Evolutionary conservation across 2,797 vertebrate genomes (phyloP).

Genomic region (Lophius americanus): DNA sequence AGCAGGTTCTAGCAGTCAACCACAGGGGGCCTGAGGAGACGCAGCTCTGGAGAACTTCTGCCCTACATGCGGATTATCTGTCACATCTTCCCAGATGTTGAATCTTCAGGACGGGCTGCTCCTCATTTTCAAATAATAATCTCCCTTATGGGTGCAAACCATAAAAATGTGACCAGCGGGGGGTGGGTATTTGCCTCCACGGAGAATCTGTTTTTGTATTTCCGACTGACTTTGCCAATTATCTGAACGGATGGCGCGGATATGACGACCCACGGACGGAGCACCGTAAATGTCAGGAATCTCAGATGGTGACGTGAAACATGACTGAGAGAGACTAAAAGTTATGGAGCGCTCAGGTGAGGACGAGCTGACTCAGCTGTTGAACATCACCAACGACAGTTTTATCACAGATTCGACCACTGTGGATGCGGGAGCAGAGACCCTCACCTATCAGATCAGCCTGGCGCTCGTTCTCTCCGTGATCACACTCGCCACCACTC

Average conservation of each 20-base stretch:
- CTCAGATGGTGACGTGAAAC: constrained; percentile 16
- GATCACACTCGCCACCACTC: constrained; percentile 92
- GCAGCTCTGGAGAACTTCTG: constrained; percentile 50
- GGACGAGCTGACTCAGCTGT: constrained; percentile 56
- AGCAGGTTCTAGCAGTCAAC: constrained; percentile 56
- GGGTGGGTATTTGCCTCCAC: constrained; percentile 37
- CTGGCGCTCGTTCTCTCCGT: constrained; percentile 85
- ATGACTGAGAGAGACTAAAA: constrained; percentile 53
- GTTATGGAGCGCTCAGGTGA: constrained; percentile 74
- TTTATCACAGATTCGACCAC: constrained; percentile 43
- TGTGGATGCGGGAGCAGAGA: constrained; percentile 47
- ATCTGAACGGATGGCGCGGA: constrained; percentile 20
- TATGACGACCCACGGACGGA: constrained; percentile 11
- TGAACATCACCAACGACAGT: constrained; percentile 70
- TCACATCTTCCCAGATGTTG: constrained; percentile 54
- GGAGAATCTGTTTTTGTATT: not conserved
- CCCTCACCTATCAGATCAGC: constrained; percentile 73
- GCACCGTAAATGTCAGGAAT: constrained; percentile 13
- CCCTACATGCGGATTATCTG: constrained; percentile 65
- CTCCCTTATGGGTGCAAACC: constrained; percentile 42
- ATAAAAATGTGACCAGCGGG: constrained; percentile 15
- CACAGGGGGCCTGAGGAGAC: constrained; percentile 53
- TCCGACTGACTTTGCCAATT: constrained; percentile 10
- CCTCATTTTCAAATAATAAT: constrained; percentile 11
- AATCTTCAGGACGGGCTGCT: constrained; percentile 41